A percentile compares a stretch with the other conserved stretches of the same genome.
Conservation (phyloP, 2,113 vertebrate genomes). For the Austrofundulus limnaeus region DNA sequence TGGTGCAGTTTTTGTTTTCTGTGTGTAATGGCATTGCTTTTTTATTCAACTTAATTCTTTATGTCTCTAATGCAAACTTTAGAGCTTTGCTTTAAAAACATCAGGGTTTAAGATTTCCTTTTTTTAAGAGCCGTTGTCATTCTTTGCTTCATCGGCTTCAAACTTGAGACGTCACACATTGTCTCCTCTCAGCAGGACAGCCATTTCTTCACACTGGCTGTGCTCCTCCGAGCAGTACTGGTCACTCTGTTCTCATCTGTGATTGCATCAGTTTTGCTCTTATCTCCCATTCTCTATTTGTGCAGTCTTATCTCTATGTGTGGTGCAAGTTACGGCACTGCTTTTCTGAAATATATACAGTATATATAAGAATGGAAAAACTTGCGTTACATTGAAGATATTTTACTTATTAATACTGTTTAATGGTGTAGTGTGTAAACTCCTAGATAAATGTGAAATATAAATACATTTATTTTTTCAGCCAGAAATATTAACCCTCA, state of each 20-base stretch:
- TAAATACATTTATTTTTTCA: too few species aligned
- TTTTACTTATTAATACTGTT: too few species aligned
- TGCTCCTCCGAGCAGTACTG: slow-evolving; percentile 16
- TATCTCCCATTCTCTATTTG: slow-evolving; percentile 10
- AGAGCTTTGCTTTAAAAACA: background rate
- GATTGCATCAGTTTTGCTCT: slow-evolving; percentile 26
- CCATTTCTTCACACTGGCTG: slow-evolving; percentile 13
- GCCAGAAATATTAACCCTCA: too few species aligned
- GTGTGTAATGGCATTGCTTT: background rate
- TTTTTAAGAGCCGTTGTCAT: background rate
- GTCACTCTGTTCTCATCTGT: slow-evolving; percentile 26
- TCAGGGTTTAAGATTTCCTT: slow-evolving; percentile 2
- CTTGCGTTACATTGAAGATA: too few species aligned
- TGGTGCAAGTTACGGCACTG: background rate
- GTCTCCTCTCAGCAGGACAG: slow-evolving; percentile 28
- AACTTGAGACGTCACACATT: slow-evolving; percentile 26
- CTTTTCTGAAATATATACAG: too few species aligned
- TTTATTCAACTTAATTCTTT: background rate
- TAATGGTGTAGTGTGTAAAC: too few species aligned
- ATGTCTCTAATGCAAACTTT: background rate
- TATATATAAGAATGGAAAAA: too few species aligned
- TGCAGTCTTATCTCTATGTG: background rate
- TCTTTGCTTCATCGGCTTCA: slow-evolving; percentile 4
- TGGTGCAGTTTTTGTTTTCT: background rate
- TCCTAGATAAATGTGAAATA: too few species aligned